phyloP scores from a whole-genome alignment of 2,797 vertebrate species.

The Balearica regulorum region DNA sequence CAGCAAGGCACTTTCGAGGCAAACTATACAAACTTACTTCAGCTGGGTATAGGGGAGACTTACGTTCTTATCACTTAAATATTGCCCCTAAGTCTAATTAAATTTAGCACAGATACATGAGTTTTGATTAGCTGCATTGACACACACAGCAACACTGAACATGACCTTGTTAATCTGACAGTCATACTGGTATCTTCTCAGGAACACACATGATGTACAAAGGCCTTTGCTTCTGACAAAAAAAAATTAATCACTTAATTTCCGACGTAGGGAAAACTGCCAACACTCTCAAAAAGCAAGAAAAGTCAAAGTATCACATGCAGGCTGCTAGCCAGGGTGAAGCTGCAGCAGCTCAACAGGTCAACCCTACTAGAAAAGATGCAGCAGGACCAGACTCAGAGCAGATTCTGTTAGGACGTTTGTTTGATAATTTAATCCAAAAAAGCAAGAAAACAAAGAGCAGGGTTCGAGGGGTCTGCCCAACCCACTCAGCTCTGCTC shows the following conservation, averaged over 20 bases:
- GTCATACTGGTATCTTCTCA: background rate
- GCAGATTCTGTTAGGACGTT: background rate
- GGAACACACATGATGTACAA: accelerated
- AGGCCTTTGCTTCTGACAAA: background rate
- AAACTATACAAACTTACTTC: background rate
- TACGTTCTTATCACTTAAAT: background rate
- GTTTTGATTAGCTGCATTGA: background rate
- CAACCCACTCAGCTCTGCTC: background rate
- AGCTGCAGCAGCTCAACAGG: background rate
- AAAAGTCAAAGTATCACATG: accelerated
- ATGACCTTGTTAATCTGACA: background rate
- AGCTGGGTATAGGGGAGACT: background rate
- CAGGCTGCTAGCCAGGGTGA: background rate
- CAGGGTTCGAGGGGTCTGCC: background rate
- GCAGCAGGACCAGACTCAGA: background rate
- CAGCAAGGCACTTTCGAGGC: background rate
- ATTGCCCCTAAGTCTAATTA: background rate
- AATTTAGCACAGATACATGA: background rate
- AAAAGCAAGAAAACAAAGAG: background rate
- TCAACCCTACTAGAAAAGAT: background rate
- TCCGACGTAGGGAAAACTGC: background rate
- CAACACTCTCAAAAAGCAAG: background rate
- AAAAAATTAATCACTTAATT: background rate
- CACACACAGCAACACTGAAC: background rate
- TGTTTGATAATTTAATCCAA: background rate